Evolutionary conservation across 1,140 invertebrate genomes (phyloP).

Genomic region (Proales similis): DNA sequence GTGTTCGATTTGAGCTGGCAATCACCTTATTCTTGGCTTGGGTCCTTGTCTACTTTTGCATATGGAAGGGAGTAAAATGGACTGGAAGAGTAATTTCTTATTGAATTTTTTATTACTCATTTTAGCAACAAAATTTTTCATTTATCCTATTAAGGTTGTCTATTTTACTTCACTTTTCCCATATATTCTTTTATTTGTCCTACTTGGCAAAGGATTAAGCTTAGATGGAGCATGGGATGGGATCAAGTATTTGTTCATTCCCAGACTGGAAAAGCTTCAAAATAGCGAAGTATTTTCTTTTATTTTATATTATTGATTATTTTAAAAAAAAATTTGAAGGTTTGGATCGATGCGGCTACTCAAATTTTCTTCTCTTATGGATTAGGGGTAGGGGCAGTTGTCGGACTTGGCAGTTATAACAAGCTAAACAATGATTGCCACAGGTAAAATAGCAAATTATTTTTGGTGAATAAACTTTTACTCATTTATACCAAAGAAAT

Average conservation of each 20-base stretch:
- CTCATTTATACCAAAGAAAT: conserved; percentile 64
- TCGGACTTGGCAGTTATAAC: conserved; percentile 76
- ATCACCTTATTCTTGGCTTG: conserved; percentile 80
- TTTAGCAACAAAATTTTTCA: too few species aligned
- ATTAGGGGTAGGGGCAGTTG: conserved; percentile 68
- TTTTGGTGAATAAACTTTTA: neutral
- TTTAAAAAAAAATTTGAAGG: conserved; percentile 44
- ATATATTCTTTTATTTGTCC: conserved; percentile 47
- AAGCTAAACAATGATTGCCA: conserved; percentile 72
- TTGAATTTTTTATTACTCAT: too few species aligned
- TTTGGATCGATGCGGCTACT: conserved; percentile 73
- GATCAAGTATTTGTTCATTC: conserved; percentile 53
- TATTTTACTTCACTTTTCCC: conserved; percentile 54
- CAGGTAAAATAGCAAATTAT: conserved; percentile 58
- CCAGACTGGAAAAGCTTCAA: conserved; percentile 47
- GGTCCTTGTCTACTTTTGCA: conserved; percentile 94
- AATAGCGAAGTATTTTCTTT: conserved; percentile 49
- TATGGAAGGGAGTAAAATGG: conserved; percentile 95
- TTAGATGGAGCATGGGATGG: conserved; percentile 62
- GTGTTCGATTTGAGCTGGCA: conserved; percentile 88
- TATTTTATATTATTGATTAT: too few species aligned
- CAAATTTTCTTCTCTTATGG: conserved; percentile 72
- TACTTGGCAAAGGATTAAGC: conserved; percentile 50
- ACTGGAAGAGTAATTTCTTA: too few species aligned
- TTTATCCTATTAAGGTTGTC: too few species aligned